Base-by-base conservation (phyloP, 2,113 vertebrate species). In the Brienomyrus brachyistius region DNA sequence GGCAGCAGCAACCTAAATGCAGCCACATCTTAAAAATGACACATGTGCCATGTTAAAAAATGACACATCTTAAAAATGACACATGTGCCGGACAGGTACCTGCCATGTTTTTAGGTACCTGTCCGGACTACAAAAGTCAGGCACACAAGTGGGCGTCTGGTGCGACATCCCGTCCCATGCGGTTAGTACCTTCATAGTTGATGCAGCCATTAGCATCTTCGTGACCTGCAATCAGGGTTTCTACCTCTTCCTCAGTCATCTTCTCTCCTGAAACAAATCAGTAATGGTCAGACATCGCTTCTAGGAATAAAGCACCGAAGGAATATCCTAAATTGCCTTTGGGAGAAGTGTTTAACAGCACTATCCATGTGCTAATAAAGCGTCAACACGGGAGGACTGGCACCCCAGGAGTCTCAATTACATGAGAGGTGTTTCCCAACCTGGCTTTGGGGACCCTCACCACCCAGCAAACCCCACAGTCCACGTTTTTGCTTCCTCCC, bases 131-230 rank as follows among this genome's bases (percentile, higher is more conserved):
- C 17, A 43, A 4, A 35, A 80, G 35, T 5, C 13, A 43, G 35
- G 31, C 35, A 40, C 77, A 45, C 80, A 21, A 45, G 40, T 83
- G 43, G 27, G 45, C 21, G 2, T 23, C 15, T n/a, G 40, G 35
- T 50, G 82, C 23, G 27, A 10, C 10, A 13, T 50, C 74, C 19
- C 13, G 43, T 86, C 47, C 52, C 11, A 19, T 5, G 2, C 3
- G 17, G 51, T 27, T 52, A 94, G 95, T 91, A 98, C 98, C 98
- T 97, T 99, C 98, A 23, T 99, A 99, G 94, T 98, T 98, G 94
- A 99, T 98, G 94, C 97, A 98, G n/a, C 98, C 98, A 11, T 99
- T 98, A 91, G 97, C 96, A 92, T 98, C 97, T 94, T 99, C 98
- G 0, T 99, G 98, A 87, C 97, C 97, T 0, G 96, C 96, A 93